Evolutionary conservation across 2,888 invertebrate species (phyloP).

Genomic region (Tridacna gigas): DNA sequence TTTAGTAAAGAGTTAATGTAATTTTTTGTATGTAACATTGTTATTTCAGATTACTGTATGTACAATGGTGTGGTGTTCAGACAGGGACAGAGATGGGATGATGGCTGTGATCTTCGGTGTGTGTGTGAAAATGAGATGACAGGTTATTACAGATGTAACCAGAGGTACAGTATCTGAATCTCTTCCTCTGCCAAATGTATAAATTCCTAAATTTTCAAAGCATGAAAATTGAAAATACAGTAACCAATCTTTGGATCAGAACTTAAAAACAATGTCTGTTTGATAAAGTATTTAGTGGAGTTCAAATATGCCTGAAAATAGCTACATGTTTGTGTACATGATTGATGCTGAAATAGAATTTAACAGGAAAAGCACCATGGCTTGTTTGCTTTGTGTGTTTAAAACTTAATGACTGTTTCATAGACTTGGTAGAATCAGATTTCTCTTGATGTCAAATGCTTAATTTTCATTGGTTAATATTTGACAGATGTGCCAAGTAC

Average conservation of each 20-base stretch:
- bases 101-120: constrained; percentile 73
- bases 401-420: too few species aligned
- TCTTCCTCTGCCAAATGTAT: neutral
- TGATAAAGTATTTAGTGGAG: too few species aligned
- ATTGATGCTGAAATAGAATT: too few species aligned
- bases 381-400: too few species aligned
- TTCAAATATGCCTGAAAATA: too few species aligned
- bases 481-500: constrained; percentile 69
- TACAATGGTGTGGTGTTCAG: constrained; percentile 69
- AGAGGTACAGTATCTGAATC: constrained; percentile 58
- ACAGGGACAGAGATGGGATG: constrained; percentile 73
- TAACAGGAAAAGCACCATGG: too few species aligned
- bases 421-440: too few species aligned
- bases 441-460: too few species aligned
- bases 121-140: constrained; percentile 72
- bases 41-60: constrained; percentile 63
- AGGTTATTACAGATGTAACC: constrained; percentile 74
- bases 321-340: too few species aligned
- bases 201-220: neutral
- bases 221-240: neutral
- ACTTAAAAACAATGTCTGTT: neutral
- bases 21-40: too few species aligned
- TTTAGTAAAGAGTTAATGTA: too few species aligned
- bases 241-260: neutral
- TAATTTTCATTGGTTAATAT: too few species aligned